phyloP scores from a whole-genome alignment of 2,888 invertebrate genomes.

The Trissolcus brochymenae region DNA sequence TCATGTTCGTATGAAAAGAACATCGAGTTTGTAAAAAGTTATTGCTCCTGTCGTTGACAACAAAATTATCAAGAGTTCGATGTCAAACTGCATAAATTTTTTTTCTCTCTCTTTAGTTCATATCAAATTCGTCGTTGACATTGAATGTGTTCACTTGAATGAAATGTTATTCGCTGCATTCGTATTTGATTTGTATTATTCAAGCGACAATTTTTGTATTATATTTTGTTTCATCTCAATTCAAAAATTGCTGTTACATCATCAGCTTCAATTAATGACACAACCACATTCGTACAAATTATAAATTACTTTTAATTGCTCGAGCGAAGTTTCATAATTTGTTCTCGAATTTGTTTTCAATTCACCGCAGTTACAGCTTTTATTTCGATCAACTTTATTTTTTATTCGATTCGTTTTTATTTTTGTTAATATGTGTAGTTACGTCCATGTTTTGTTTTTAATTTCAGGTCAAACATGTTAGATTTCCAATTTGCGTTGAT shows the following conservation, averaged over 20 bases:
- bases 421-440: constrained; percentile 13
- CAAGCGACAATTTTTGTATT: constrained; percentile 1
- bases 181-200: not conserved
- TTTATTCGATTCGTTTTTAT: not conserved
- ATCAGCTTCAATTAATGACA: not conserved
- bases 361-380: too few relatives aligned
- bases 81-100: constrained; percentile 17
- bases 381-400: not conserved
- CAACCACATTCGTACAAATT: not conserved
- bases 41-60: constrained; percentile 27
- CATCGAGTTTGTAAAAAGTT: constrained; percentile 15
- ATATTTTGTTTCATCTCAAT: too few relatives aligned
- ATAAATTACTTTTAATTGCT: too few relatives aligned
- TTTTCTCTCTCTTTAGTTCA: not conserved
- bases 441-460: constrained; percentile 18
- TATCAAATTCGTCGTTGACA: constrained; percentile 7
- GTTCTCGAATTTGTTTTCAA: too few relatives aligned
- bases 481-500: too few relatives aligned
- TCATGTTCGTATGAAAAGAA: constrained; percentile 10
- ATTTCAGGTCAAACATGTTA: too few relatives aligned
- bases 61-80: constrained; percentile 22
- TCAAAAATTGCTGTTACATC: constrained; percentile 13
- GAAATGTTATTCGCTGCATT: constrained; percentile 50
- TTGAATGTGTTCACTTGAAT: constrained; percentile 47
- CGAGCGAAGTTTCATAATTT: too few relatives aligned